Evolutionary conservation across 1,140 invertebrate species (phyloP), one percentile per base, ranked within the genome.

Genomic region (Melipona quadrifasciata): DNA sequence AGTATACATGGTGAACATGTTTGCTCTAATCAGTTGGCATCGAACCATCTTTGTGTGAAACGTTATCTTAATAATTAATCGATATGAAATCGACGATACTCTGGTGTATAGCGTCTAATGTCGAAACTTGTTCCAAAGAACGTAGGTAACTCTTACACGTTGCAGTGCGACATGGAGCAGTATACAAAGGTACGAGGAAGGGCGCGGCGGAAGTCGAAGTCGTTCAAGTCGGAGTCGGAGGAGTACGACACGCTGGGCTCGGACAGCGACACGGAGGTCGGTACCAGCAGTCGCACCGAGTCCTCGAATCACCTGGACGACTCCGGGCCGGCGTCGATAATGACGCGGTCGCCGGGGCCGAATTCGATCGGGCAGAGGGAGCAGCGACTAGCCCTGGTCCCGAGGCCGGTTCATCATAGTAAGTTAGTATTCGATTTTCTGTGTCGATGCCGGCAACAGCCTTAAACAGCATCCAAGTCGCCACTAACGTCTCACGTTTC

Each of bases 211-310:
- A 95, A 95, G 90, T 94, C 93, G 11, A 95, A 95, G 83, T 94
- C 93, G 39, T 95, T 94, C 87, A 95, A 95, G 84, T 95, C 95
- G 10, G 96, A 96, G 90, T 96, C 95, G 34, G 96, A 96, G 87
- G 96, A 96, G 84, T 96, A 96, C 87, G 95, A 96, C 87, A 96
- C 95, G 61, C 92, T 96, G 39, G 96, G 95, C 82, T 96, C 95
- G 51, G 95, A 96, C 90, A 96, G 95, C 85, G 96, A 96, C 87
- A 95, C 94, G 39, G 95, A 95, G 89, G 94, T 95, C 83, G 95
- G 94, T 47, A 95, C 95, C 71, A 95, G 95, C 88, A 95, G 94
- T 88, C 90, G 95, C 85, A 94, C 95, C 57, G 95, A 96, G 88
- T 95, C 95, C 80, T 95, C 95, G 78, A 95, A 94, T 87, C 95